phyloP scores from a whole-genome alignment of 2,888 invertebrate species.

The Xestia xanthographa region DNA sequence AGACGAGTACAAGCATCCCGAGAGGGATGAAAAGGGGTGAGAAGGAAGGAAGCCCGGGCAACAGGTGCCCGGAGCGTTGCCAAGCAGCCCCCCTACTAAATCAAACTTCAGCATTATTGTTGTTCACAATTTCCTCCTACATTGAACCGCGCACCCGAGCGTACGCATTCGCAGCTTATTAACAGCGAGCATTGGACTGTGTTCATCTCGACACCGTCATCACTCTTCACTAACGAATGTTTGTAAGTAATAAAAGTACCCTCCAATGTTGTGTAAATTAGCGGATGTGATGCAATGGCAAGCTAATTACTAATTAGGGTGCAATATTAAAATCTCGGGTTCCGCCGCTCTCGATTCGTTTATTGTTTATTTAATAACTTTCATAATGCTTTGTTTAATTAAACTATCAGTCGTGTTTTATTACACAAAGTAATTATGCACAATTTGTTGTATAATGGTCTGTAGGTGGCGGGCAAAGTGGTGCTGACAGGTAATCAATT shows the following conservation, averaged over 20 bases:
- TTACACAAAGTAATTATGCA: conserved; percentile 16
- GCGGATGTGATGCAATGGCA: conserved; percentile 50
- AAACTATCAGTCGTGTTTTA: conserved; percentile 11
- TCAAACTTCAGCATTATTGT: conserved; percentile 62
- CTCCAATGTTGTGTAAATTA: conserved; percentile 69
- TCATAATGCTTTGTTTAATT: neutral
- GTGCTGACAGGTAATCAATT: conserved; percentile 10
- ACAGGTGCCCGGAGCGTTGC: conserved; percentile 78
- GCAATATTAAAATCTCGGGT: conserved; percentile 44
- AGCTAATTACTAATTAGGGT: conserved; percentile 43
- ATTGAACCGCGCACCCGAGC: conserved; percentile 47
- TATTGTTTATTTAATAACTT: conserved; percentile 9
- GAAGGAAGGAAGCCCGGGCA: conserved; percentile 68
- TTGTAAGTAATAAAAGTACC: conserved; percentile 65
- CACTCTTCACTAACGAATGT: neutral
- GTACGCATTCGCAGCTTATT: conserved; percentile 30
- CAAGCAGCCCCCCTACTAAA: conserved; percentile 67
- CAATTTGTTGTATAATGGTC: conserved; percentile 8
- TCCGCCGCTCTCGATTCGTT: neutral
- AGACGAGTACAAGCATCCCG: conserved; percentile 63
- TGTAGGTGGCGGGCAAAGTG: neutral
- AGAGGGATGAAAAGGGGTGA: conserved; percentile 34
- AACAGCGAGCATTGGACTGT: conserved; percentile 49
- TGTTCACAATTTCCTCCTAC: conserved; percentile 52
- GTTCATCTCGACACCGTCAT: neutral